Evolutionary conservation across 2,113 vertebrate species (phyloP).

Genomic region (Spheniscus mendiculus): DNA sequence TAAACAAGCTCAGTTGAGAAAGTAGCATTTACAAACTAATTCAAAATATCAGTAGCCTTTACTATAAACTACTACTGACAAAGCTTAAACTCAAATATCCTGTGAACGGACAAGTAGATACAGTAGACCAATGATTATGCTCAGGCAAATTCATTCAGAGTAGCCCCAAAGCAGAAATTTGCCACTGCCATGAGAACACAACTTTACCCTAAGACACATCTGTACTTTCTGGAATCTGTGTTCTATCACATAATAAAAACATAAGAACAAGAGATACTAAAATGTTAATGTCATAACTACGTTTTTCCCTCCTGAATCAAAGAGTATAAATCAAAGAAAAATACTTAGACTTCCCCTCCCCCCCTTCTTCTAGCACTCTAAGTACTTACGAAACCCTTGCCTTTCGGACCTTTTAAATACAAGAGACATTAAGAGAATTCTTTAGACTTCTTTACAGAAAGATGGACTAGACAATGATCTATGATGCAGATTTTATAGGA

Average conservation of each 20-base stretch:
- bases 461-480: background rate
- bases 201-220: accelerated
- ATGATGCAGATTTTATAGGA: background rate
- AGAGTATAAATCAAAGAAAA: background rate
- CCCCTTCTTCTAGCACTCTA: background rate
- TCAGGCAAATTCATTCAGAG: background rate
- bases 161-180: background rate
- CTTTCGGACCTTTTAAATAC: background rate
- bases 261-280: background rate
- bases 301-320: background rate
- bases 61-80: background rate
- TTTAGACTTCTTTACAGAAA: background rate
- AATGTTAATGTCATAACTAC: background rate
- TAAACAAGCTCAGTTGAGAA: background rate
- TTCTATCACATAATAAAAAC: background rate
- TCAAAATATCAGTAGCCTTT: background rate
- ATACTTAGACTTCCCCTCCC: background rate
- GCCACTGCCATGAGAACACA: background rate
- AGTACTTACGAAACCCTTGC: background rate
- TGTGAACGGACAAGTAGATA: background rate
- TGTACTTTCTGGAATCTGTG: background rate
- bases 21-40: background rate
- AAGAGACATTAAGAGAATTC: background rate
- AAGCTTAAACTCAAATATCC: background rate
- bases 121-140: background rate